Evolutionary conservation across 2,888 invertebrate species (phyloP), one percentile per base, ranked within the genome.

Genomic region (Chelonus formosanus): DNA sequence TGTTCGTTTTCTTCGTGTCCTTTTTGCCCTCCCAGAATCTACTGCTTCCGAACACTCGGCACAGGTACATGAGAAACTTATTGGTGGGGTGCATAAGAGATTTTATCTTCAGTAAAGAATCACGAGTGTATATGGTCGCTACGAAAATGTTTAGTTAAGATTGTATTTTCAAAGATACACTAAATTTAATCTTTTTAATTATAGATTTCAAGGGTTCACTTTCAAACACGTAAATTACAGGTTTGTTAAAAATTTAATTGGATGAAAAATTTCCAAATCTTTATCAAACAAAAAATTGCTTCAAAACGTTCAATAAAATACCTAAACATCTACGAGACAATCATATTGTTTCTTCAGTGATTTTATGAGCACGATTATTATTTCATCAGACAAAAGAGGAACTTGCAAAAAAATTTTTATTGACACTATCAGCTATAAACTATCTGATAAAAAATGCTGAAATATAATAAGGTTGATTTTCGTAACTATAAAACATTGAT

Each of bases 11-110:
- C 60, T 59, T 58, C 50, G 44, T 55, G 53, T 64, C 48, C 68
- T 40, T 63, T 63, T 65, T 65, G 55, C 52, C 61, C 65, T 54
- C 55, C 43, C 43, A 54, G 59, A 47, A 65, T 65, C 65, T 53
- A 54, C 59, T 47, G 60, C 65, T 65, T 8, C 65, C 48, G 65
- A 61, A 61, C 60, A 65, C 65, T 59, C 55, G 34, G 47, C 44
- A 48, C 40, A 10, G 20, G 36, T 58, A 65, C 45, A 40, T 48
- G 44, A 62, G 59, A 72, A 63, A 69, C 68, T 69, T 71, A 72
- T 72, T 67, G 70, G 63, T 44, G 40, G 67, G 66, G 66, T 57
- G 67, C 1, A 32, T 31, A 36, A 32, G 34, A 65, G 50, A 7
- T 43, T 47, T 54, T 59, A 45, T 59, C 54, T 35, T n/a, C 5